Conservation (phyloP, 1,140 invertebrate species). For the Drosophila bipectinata region DNA sequence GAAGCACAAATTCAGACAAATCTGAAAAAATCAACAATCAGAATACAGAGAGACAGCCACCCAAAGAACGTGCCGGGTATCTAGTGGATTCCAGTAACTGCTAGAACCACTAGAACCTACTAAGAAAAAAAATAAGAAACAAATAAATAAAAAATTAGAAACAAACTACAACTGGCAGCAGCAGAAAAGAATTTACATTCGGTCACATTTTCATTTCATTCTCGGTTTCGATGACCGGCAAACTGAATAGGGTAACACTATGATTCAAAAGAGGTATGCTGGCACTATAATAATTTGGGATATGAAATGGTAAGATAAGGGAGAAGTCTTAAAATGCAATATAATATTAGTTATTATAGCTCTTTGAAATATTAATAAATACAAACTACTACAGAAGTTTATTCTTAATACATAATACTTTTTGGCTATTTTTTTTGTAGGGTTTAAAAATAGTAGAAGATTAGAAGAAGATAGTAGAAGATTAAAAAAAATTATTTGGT, state of each 20-base stretch:
- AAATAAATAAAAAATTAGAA: background rate
- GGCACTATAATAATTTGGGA: background rate
- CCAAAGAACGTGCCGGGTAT: constrained; percentile 48
- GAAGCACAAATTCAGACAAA: background rate
- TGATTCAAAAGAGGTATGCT: background rate
- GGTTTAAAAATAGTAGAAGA: too few species aligned
- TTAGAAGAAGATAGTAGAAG: too few species aligned
- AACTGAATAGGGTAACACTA: background rate
- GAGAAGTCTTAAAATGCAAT: too few species aligned
- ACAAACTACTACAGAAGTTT: too few species aligned
- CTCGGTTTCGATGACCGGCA: constrained; percentile 42
- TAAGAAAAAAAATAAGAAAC: background rate
- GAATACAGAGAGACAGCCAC: constrained; percentile 8
- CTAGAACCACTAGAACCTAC: constrained; percentile 38
- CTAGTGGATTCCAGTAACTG: constrained; percentile 32
- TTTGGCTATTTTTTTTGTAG: too few species aligned
- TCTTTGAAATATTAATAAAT: too few species aligned
- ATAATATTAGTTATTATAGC: too few species aligned
- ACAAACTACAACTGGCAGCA: background rate
- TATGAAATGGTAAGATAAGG: too few species aligned
- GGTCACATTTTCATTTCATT: constrained; percentile 72
- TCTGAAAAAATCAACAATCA: too few species aligned
- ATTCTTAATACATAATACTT: too few species aligned
- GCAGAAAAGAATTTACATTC: constrained; percentile 60
- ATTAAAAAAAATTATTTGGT: too few species aligned